These are phyloP conservation scores for Melipona quadrifasciata DNA, from an alignment of 1,140 invertebrate genomes.

Conservation along the genomic window DNA sequence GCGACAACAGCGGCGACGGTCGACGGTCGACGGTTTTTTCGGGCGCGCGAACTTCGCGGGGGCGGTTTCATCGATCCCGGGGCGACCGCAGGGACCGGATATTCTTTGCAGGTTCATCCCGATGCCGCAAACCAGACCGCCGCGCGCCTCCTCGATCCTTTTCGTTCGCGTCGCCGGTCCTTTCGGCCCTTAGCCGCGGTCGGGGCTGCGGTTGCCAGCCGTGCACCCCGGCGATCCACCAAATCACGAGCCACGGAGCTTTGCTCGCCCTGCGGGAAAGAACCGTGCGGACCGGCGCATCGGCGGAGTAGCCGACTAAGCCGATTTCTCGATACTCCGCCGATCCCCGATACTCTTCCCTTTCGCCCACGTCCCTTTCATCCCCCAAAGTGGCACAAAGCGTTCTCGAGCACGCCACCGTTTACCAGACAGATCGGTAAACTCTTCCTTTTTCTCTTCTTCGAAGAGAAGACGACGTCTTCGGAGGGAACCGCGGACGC, in stretches of 20 bases:
- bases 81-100: constrained; percentile 48
- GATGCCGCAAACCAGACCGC: constrained; percentile 53
- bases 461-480: background rate
- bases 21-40: constrained; percentile 39
- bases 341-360: constrained; percentile 37
- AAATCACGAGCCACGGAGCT: constrained; percentile 50
- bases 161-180: constrained; percentile 53
- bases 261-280: constrained; percentile 36
- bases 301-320: constrained; percentile 46
- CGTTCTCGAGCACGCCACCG: constrained; percentile 19
- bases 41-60: constrained; percentile 20
- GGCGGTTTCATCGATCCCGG: constrained; percentile 44
- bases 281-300: constrained; percentile 21
- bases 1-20: background rate
- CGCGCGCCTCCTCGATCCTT: constrained; percentile 51
- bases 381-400: constrained; percentile 41
- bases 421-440: background rate
- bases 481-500: too few relatives aligned
- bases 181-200: constrained; percentile 56
- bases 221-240: constrained; percentile 52
- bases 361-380: too few relatives aligned
- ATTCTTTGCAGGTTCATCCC: constrained; percentile 56
- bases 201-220: constrained; percentile 58
- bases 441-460: background rate
- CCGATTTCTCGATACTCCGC: constrained; percentile 54